Percentiles rank a stretch among this genome's conserved stretches.
phyloP scores from a whole-genome alignment of 2,113 vertebrate species.

The Proteles cristata region DNA sequence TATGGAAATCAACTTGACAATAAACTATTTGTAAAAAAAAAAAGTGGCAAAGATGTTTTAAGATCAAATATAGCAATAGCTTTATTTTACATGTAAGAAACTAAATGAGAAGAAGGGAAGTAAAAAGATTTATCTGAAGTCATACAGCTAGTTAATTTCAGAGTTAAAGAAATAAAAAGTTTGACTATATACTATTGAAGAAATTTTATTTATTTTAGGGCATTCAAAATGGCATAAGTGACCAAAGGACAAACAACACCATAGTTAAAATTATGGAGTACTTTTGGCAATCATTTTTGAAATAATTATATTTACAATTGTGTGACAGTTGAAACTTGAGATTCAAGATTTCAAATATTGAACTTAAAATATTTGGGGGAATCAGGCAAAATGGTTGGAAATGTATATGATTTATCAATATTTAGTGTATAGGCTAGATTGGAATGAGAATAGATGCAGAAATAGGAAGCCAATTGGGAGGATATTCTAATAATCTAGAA shows the following conservation, averaged over 20 bases:
- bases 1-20: too few species aligned
- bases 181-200: background rate
- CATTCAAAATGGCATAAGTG: background rate
- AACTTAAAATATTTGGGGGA: background rate
- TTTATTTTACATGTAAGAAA: background rate
- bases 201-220: constrained; percentile 10
- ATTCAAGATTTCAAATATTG: background rate
- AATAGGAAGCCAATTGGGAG: background rate
- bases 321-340: background rate
- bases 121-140: background rate
- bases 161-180: background rate
- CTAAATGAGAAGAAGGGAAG: background rate
- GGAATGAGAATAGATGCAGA: background rate
- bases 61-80: background rate
- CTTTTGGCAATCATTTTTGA: background rate
- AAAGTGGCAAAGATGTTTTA: background rate
- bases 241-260: background rate
- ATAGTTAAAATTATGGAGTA: background rate
- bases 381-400: background rate
- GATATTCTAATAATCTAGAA: background rate
- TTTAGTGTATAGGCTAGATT: background rate
- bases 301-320: constrained; percentile 8
- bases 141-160: constrained; percentile 18
- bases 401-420: background rate
- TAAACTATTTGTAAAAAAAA: background rate